Conservation (phyloP, 2,888 invertebrate species). For the Heterodera filipjevi region DNA sequence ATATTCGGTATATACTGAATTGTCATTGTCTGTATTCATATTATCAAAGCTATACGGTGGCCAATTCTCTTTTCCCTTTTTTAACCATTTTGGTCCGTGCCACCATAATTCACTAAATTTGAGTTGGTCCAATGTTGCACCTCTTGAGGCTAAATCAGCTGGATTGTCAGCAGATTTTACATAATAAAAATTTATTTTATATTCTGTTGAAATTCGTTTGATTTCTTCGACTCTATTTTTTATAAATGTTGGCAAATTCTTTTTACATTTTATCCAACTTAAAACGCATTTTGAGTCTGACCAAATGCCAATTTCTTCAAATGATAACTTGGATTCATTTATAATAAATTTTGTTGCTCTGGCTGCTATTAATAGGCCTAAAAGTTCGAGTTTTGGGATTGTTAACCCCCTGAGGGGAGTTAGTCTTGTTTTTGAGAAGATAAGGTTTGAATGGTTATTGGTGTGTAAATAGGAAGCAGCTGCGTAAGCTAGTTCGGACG, state of each 20-base stretch:
- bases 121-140: background rate
- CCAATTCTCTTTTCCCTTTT: background rate
- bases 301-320: background rate
- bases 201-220: background rate
- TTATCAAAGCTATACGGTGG: background rate
- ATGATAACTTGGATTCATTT: background rate
- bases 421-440: background rate
- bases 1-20: background rate
- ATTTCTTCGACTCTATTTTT: background rate
- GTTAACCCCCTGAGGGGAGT: background rate
- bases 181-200: background rate
- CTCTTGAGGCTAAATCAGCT: background rate
- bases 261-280: background rate
- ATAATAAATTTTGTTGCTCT: background rate
- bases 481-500: background rate
- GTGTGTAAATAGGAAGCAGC: background rate
- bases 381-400: conserved; percentile 19
- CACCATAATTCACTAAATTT: background rate
- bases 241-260: background rate
- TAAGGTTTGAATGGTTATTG: background rate
- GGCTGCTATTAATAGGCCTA: background rate
- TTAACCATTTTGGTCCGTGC: background rate
- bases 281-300: conserved; percentile 11
- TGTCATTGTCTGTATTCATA: background rate
- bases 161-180: background rate